These are phyloP conservation scores for Cathartes aura DNA, from an alignment of 2,113 vertebrate genomes.

Conservation along the genomic window DNA sequence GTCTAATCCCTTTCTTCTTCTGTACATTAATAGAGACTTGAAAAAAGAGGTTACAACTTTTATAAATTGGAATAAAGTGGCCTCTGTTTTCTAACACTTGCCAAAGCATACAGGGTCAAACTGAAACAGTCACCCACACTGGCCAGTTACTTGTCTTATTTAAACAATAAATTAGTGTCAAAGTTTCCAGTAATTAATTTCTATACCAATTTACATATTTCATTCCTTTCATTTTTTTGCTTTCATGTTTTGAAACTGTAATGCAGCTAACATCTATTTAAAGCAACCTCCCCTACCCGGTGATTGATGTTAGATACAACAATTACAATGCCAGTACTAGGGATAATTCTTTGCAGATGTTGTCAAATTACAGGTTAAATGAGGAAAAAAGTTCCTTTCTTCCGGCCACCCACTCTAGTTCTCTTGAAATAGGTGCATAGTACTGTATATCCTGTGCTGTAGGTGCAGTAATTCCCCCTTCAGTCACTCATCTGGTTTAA, in stretches of 20 bases:
- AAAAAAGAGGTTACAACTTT: constrained; percentile 26
- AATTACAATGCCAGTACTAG: constrained; percentile 85
- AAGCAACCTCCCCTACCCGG: constrained; percentile 79
- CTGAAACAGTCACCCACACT: background rate
- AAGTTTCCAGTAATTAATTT: constrained; percentile 69
- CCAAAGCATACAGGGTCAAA: constrained; percentile 1
- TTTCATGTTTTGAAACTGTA: constrained; percentile 82
- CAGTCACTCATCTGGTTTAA: constrained; percentile 82
- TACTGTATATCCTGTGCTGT: constrained; percentile 78
- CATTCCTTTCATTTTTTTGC: constrained; percentile 33
- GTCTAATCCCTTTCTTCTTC: constrained; percentile 35
- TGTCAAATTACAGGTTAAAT: constrained; percentile 87
- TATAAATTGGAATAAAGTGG: constrained; percentile 23
- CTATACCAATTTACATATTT: constrained; percentile 59
- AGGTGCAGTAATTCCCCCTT: constrained; percentile 78
- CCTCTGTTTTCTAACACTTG: constrained; percentile 49
- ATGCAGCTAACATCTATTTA: constrained; percentile 83
- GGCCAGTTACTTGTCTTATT: background rate
- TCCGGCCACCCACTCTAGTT: constrained; percentile 89
- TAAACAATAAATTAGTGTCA: constrained; percentile 52
- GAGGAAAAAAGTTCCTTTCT: constrained; percentile 78
- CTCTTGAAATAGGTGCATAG: constrained; percentile 84
- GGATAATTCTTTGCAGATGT: constrained; percentile 96
- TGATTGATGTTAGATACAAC: constrained; percentile 93
- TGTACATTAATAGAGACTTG: background rate